Evolutionary conservation across 2,888 invertebrate genomes (phyloP).

Genomic region (Syrista parreyssii): DNA sequence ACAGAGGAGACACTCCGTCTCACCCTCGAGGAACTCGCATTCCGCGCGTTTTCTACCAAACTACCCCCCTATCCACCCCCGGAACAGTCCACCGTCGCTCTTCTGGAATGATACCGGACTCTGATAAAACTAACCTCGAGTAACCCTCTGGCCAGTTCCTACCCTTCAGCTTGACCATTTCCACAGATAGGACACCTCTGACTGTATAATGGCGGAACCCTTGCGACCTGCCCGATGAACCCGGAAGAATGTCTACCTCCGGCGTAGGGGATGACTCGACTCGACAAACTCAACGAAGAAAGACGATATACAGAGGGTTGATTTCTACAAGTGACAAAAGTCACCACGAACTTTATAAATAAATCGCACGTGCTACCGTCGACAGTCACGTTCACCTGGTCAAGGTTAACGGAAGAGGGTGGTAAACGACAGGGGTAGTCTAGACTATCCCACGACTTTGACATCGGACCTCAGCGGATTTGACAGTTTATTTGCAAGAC

Average conservation of each 20-base stretch:
- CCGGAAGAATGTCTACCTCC: background rate
- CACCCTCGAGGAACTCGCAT: constrained; percentile 33
- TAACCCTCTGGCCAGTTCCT: background rate
- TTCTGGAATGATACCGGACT: constrained; percentile 39
- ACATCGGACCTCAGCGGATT: background rate
- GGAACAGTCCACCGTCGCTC: constrained; percentile 40
- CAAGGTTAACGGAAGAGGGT: background rate
- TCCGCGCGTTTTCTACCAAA: constrained; percentile 47
- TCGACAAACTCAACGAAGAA: too few species aligned
- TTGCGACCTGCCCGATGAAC: background rate
- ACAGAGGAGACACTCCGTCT: constrained; percentile 11
- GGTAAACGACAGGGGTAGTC: background rate
- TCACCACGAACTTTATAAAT: background rate
- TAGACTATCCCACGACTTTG: background rate
- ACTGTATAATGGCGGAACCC: background rate
- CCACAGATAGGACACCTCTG: background rate
- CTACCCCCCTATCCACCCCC: background rate
- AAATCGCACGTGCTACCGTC: background rate
- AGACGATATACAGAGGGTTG: background rate
- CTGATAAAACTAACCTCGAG: constrained; percentile 47
- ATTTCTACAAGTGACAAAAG: background rate
- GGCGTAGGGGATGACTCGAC: background rate
- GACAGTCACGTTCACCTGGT: background rate
- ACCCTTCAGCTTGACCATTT: background rate
- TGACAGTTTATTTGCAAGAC: background rate